These are phyloP conservation scores for Syrphus vitripennis DNA, from an alignment of 2,888 invertebrate species.

Conservation along the genomic window DNA sequence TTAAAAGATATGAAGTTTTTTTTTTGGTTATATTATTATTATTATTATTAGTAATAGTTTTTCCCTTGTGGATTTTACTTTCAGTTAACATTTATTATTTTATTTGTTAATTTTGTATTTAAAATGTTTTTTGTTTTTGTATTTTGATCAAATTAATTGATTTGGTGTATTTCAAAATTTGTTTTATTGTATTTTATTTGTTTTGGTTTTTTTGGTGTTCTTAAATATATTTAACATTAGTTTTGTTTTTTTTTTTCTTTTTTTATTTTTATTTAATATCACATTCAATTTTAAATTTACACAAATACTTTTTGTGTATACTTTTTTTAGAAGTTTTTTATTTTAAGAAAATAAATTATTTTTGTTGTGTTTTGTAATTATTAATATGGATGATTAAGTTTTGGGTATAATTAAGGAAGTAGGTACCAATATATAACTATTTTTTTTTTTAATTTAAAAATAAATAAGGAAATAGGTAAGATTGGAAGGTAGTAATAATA, in stretches of 20 bases:
- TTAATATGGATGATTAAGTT: not conserved
- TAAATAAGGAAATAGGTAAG: not conserved
- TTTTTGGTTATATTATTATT: constrained; percentile 34
- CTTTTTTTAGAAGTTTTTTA: constrained; percentile 19
- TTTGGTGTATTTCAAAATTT: constrained; percentile 58
- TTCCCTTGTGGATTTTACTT: constrained; percentile 32
- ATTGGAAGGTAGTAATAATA: not conserved
- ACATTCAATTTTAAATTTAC: constrained; percentile 66
- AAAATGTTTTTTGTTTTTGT: not conserved
- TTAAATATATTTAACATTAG: constrained; percentile 45
- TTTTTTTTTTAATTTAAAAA: not conserved
- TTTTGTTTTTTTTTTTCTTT: constrained; percentile 30
- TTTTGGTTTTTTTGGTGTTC: not conserved
- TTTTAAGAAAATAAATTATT: constrained; percentile 58
- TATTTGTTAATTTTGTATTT: constrained; percentile 25
- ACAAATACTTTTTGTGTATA: constrained; percentile 30
- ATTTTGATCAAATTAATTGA: constrained; percentile 50
- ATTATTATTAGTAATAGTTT: constrained; percentile 49
- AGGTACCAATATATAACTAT: no score
- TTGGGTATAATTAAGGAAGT: not conserved
- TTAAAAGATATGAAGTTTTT: constrained; percentile 67
- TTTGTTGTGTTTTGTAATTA: constrained; percentile 6
- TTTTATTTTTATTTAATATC: constrained; percentile 50
- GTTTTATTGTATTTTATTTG: constrained; percentile 22
- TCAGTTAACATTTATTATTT: not conserved